Percentiles rank a stretch among this genome's conserved stretches.
Conservation (phyloP, 2,888 invertebrate genomes). For the Oxyscelio sp. region DNA sequence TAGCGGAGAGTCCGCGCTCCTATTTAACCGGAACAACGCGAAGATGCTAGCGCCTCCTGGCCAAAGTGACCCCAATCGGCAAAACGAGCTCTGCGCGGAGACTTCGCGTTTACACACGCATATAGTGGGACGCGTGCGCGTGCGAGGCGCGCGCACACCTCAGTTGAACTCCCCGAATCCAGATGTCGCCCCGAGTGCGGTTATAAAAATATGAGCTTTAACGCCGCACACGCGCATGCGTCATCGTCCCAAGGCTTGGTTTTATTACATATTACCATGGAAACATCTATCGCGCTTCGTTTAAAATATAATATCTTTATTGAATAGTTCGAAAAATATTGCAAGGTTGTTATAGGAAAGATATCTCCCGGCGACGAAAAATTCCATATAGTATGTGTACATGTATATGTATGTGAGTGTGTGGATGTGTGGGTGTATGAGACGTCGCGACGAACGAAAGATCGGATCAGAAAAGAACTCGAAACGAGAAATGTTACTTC, state of each 20-base stretch:
- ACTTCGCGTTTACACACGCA: slow-evolving; percentile 38
- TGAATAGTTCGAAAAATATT: slow-evolving; percentile 69
- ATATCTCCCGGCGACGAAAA: slow-evolving; percentile 53
- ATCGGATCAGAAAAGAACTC: slow-evolving; percentile 36
- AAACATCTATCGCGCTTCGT: slow-evolving; percentile 56
- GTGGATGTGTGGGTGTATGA: slow-evolving; percentile 15
- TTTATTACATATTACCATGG: slow-evolving; percentile 43
- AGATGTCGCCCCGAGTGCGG: slow-evolving; percentile 60
- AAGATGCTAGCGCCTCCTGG: not conserved
- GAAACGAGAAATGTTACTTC: slow-evolving; percentile 38
- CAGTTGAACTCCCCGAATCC: slow-evolving; percentile 38
- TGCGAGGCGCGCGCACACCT: slow-evolving; percentile 50
- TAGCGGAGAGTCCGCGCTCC: slow-evolving; percentile 6
- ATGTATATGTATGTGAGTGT: slow-evolving; percentile 19
- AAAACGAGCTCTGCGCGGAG: not conserved
- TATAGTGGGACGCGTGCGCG: slow-evolving; percentile 42
- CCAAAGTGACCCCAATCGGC: not conserved
- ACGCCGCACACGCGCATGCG: slow-evolving; percentile 53
- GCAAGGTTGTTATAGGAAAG: slow-evolving; percentile 68
- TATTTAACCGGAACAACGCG: not conserved
- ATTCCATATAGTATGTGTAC: slow-evolving; percentile 31
- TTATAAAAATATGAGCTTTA: slow-evolving; percentile 63
- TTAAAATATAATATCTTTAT: slow-evolving; percentile 70
- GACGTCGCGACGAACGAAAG: slow-evolving; percentile 47
- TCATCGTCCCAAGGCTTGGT: slow-evolving; percentile 64